phyloP scores from a whole-genome alignment of 2,888 invertebrate genomes.

The Neelides folsomi region DNA sequence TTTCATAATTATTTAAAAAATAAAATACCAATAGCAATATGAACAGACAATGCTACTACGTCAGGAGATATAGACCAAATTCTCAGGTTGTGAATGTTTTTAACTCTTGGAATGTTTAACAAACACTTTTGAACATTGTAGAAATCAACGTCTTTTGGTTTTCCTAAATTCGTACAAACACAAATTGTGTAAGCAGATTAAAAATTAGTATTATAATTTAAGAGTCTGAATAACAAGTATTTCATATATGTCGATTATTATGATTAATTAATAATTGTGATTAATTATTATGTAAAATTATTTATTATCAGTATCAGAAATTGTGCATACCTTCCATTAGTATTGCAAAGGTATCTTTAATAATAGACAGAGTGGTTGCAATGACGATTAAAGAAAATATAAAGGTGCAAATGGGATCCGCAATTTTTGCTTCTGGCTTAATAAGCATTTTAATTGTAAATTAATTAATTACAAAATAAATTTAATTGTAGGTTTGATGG shows the following conservation, averaged over 20 bases:
- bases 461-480: slow-evolving; percentile 3
- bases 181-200: too few relatives aligned
- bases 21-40: slow-evolving; percentile 90
- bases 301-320: neutral
- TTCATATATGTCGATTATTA: too few relatives aligned
- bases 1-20: too few relatives aligned
- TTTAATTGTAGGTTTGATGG: too few relatives aligned
- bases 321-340: slow-evolving; percentile 70
- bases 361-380: slow-evolving; percentile 80
- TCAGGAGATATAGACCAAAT: slow-evolving; percentile 96
- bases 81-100: slow-evolving; percentile 84
- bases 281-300: too few relatives aligned
- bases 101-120: slow-evolving; percentile 71
- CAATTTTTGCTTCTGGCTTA: slow-evolving; percentile 74
- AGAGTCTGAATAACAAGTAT: too few relatives aligned
- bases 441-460: slow-evolving; percentile 37
- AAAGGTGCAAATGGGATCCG: slow-evolving; percentile 96
- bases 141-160: slow-evolving; percentile 47
- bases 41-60: slow-evolving; percentile 91
- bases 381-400: slow-evolving; percentile 85
- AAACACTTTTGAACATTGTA: slow-evolving; percentile 71
- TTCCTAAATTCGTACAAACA: too few relatives aligned
- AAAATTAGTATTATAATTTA: too few relatives aligned
- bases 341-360: slow-evolving; percentile 78
- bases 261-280: neutral